Evolutionary conservation across 2,888 invertebrate species (phyloP).

Genomic region (Enchytraeus crypticus): DNA sequence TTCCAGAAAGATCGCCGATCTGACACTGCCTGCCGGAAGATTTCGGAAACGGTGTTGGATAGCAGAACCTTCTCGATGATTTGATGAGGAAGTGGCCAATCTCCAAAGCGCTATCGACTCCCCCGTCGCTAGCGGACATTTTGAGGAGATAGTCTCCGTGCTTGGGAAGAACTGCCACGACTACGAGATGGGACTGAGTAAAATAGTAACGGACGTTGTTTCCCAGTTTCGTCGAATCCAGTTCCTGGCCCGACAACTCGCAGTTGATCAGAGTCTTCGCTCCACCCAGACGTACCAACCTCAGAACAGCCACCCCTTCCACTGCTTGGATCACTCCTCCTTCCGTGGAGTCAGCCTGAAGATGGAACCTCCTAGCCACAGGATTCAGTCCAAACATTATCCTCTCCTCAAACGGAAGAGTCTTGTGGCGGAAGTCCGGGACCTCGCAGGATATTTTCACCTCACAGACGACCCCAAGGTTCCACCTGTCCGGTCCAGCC

Average conservation of each 20-base stretch:
- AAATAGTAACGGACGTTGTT: neutral
- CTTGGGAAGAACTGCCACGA: slow-evolving; percentile 7
- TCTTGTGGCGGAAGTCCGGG: slow-evolving; percentile 9
- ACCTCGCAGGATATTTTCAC: slow-evolving; percentile 11
- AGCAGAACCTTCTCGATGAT: slow-evolving; percentile 4
- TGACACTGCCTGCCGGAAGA: neutral
- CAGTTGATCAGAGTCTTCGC: neutral
- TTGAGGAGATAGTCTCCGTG: slow-evolving; percentile 11
- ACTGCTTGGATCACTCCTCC: slow-evolving; percentile 7
- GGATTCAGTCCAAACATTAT: slow-evolving; percentile 3
- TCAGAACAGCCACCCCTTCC: slow-evolving; percentile 3
- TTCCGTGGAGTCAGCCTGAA: neutral
- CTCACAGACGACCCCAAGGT: slow-evolving; percentile 2
- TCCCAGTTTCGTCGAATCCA: neutral
- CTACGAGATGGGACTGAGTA: slow-evolving; percentile 1
- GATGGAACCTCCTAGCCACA: neutral
- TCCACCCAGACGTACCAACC: neutral
- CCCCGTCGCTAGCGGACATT: neutral
- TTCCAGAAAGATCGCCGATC: neutral
- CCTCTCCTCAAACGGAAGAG: neutral
- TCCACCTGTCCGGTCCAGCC: neutral
- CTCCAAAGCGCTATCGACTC: neutral
- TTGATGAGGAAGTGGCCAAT: slow-evolving; percentile 10
- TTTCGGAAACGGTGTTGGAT: slow-evolving; percentile 5
- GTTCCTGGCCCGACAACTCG: neutral